A percentile compares a stretch with the other conserved stretches of the same genome.
Conservation (phyloP, 2,113 vertebrate species). For the Callipepla squamata region DNA sequence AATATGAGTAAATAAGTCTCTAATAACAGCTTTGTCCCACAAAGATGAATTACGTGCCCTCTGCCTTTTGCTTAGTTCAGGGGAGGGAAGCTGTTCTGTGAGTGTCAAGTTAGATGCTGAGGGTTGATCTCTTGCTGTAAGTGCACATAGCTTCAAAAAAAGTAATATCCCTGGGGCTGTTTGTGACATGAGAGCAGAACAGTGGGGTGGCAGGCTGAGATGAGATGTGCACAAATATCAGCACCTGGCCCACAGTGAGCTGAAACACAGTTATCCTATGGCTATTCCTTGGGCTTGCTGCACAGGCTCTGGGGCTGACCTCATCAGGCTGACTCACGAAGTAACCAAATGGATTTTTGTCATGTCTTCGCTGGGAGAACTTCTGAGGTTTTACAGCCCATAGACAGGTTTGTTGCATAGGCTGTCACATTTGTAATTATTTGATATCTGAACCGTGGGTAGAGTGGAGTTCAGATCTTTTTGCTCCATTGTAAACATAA, state of each 20-base stretch:
- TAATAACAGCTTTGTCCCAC: neutral
- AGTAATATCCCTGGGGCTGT: neutral
- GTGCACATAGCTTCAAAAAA: neutral
- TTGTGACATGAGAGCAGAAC: neutral
- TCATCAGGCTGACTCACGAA: neutral
- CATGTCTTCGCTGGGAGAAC: neutral
- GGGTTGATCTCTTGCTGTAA: neutral
- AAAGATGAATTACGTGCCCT: neutral
- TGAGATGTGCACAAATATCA: neutral
- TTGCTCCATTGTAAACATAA: neutral
- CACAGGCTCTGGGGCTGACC: neutral
- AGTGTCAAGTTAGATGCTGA: neutral
- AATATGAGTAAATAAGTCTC: neutral
- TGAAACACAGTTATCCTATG: accelerated
- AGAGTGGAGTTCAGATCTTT: neutral
- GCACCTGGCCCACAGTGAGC: neutral
- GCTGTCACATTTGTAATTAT: neutral
- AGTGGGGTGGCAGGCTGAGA: neutral
- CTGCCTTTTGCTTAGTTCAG: neutral
- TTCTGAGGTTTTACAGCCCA: neutral
- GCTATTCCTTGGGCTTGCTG: neutral
- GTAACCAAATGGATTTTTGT: neutral
- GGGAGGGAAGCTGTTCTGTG: neutral
- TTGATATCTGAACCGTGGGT: neutral
- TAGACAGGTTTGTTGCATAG: neutral